Percentiles rank a stretch among this genome's conserved stretches.
Evolutionary conservation across 2,113 vertebrate species (phyloP).

Genomic region (Cyphomyrus plagiostoma): DNA sequence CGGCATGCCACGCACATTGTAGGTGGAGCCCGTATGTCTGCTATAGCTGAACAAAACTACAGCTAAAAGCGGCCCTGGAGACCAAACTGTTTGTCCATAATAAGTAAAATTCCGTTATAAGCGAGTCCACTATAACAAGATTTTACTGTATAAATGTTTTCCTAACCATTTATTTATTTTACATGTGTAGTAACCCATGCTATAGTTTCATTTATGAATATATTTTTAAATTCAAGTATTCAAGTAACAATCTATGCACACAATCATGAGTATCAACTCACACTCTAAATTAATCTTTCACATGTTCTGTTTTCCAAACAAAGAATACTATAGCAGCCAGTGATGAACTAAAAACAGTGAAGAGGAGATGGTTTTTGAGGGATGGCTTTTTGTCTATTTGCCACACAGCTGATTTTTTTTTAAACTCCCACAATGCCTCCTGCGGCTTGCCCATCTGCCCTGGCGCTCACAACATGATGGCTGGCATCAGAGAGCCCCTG

Average conservation of each 20-base stretch:
- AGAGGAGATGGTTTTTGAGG: slow-evolving; percentile 45
- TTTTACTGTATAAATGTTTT: no score
- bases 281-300: not conserved
- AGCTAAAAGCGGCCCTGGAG: no score
- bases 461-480: slow-evolving; percentile 46
- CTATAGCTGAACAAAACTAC: no score
- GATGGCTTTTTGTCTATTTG: slow-evolving; percentile 33
- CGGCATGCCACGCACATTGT: no score
- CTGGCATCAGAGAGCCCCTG: slow-evolving; percentile 42
- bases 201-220: not conserved
- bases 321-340: not conserved
- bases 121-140: no score
- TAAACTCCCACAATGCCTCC: slow-evolving; percentile 48
- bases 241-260: not conserved
- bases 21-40: no score
- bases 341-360: slow-evolving; percentile 45
- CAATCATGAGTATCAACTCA: not conserved
- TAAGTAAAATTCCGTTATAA: no score
- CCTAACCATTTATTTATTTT: no score
- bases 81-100: no score
- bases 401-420: slow-evolving; percentile 33
- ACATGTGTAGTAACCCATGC: not conserved
- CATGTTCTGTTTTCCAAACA: not conserved
- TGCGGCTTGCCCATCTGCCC: slow-evolving; percentile 62
- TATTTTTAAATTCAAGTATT: not conserved